phyloP scores from a whole-genome alignment of 2,797 vertebrate genomes.

The Sarcoramphus papa region DNA sequence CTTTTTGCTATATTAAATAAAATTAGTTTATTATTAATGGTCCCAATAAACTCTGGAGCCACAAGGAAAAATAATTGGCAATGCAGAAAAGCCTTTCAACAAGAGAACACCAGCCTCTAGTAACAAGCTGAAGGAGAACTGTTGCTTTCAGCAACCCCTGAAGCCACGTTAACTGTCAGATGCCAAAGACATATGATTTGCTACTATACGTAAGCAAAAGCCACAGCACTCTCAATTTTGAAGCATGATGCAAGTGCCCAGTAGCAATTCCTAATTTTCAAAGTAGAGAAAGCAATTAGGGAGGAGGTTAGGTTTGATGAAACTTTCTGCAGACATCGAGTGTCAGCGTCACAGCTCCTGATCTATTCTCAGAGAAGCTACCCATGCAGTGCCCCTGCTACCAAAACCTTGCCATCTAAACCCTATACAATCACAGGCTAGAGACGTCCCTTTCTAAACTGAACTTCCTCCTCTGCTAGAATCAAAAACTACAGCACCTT shows the following conservation, averaged over 20 bases:
- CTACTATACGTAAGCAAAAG: neutral
- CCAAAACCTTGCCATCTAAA: neutral
- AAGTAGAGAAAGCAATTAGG: neutral
- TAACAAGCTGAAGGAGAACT: neutral
- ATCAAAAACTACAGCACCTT: neutral
- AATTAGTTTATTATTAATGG: neutral
- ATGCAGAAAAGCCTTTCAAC: neutral
- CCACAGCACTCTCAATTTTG: neutral
- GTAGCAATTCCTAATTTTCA: neutral
- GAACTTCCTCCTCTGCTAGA: neutral
- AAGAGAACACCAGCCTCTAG: neutral
- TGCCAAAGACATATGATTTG: neutral
- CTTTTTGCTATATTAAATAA: neutral
- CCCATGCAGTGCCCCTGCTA: neutral
- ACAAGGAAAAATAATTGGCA: neutral
- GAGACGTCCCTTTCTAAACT: neutral
- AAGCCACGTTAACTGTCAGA: neutral
- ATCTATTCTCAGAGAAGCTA: neutral
- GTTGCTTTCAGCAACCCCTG: neutral
- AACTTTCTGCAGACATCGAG: neutral
- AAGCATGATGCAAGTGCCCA: fast-evolving
- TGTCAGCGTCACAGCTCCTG: neutral
- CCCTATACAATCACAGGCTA: neutral
- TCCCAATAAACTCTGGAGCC: neutral
- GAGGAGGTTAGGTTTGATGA: neutral